Conservation (phyloP, 2,113 vertebrate species). For the Otolemur garnettii region DNA sequence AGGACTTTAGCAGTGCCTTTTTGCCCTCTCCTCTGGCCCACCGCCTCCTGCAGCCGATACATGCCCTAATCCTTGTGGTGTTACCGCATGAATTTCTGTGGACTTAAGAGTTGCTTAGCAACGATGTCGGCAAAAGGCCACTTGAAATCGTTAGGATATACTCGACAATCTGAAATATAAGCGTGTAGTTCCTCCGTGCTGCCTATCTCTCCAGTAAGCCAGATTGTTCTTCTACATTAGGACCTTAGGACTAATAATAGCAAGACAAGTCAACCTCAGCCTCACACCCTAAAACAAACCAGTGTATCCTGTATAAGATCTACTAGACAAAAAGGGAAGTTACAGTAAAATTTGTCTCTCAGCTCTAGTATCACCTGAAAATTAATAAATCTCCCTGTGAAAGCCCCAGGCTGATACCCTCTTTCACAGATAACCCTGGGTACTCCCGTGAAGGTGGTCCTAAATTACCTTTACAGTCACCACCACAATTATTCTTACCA, state of each 20-base stretch:
- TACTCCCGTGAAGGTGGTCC: neutral
- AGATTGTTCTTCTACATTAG: neutral
- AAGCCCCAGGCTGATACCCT: neutral
- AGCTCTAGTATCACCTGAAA: neutral
- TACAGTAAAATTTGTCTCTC: conserved; percentile 1
- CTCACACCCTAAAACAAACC: conserved; percentile 6
- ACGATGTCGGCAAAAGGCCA: neutral
- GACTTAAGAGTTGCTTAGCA: neutral
- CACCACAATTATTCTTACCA: neutral
- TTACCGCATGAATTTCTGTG: neutral
- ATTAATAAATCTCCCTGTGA: neutral
- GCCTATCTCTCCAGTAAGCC: neutral
- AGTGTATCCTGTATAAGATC: neutral
- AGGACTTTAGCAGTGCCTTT: neutral
- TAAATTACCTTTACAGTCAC: neutral
- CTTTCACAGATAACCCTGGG: neutral
- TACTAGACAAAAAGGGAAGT: conserved; percentile 49
- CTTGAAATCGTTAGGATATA: neutral
- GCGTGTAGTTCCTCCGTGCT: neutral
- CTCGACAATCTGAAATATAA: neutral
- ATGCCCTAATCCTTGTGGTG: neutral
- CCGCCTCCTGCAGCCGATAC: neutral
- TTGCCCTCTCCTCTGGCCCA: neutral
- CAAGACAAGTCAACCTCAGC: neutral
- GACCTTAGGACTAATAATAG: neutral